Evolutionary conservation across 2,113 vertebrate species (phyloP), one percentile per base, ranked within the genome.

Genomic region (Limnothrissa miodon): DNA sequence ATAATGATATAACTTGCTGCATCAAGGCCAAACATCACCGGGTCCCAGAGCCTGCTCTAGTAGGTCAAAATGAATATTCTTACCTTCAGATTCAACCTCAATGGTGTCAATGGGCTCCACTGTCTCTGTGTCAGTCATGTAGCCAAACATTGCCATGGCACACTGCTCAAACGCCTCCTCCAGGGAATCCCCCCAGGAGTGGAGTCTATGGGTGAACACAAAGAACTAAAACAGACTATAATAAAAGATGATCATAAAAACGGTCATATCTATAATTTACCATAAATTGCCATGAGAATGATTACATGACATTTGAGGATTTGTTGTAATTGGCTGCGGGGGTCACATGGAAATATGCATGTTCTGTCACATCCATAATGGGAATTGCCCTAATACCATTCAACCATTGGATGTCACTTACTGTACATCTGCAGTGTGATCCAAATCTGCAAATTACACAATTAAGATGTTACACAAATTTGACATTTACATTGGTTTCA

Each of bases 391-490:
- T 42, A 42, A 42, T 6, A 42, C 2, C 42, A 42, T 42, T 42
- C 42, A 42, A 42, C 42, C 42, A 42, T 42, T 42, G 6, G n/a
- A 42, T 42, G 42, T 42, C 6, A 98, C 98, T 98, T 90, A 99
- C 98, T 99, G 98, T 85, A 99, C 98, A 87, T 99, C 98, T 44
- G 98, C 98, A 6, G 98, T 99, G 87, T 99, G 98, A 89, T 99
- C 98, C 95, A 99, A 82, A 92, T 99, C 98, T 99, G 92, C 66
- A 33, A 74, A 92, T 90, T 36, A 39, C 29, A 39, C 59, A 80
- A 91, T 85, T 29, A 87, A 25, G 82, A 86, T 17, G 29, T 42
- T 46, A 1, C 25, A 25, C 11, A 2, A 21, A 10, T 36, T 48
- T 42, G 25, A 45, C 1, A 10, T 7, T 0, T 25, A 5, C 51